Evolutionary conservation across 2,888 invertebrate species (phyloP).

Genomic region (Phalangium opilio): DNA sequence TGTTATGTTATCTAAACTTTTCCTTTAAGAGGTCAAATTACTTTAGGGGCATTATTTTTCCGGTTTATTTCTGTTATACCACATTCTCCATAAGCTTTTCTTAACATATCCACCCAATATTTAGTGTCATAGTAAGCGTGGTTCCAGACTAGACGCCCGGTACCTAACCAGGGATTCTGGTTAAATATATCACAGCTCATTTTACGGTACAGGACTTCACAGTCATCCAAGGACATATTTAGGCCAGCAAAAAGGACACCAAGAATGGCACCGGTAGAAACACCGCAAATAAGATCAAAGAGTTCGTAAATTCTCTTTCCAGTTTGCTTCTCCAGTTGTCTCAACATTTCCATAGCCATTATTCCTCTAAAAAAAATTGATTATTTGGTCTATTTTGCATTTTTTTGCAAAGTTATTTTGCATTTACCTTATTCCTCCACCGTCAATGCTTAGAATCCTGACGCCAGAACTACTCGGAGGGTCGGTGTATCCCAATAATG

Average conservation of each 20-base stretch:
- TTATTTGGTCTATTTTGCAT: conserved; percentile 1
- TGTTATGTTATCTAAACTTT: too few species aligned
- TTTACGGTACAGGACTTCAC: conserved; percentile 43
- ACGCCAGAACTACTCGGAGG: conserved; percentile 57
- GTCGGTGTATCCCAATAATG: conserved; percentile 52
- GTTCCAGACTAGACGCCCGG: conserved; percentile 60
- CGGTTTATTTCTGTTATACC: conserved; percentile 11
- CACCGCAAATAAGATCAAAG: conserved; percentile 75
- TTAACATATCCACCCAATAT: conserved; percentile 61
- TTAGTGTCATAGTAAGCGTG: conserved; percentile 78
- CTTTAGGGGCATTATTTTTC: conserved; percentile 5
- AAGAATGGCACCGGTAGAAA: conserved; percentile 57
- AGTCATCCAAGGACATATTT: conserved; percentile 42
- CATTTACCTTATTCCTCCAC: conserved; percentile 58
- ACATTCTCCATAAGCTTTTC: conserved; percentile 13
- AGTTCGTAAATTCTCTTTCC: conserved; percentile 46
- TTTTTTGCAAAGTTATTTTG: background rate
- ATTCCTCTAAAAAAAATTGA: conserved; percentile 45
- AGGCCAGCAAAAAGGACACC: conserved; percentile 51
- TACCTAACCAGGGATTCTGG: conserved; percentile 48
- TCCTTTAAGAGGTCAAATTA: too few species aligned
- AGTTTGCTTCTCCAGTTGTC: conserved; percentile 54
- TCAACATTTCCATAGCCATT: conserved; percentile 63
- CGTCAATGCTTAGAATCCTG: conserved; percentile 68
- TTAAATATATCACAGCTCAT: conserved; percentile 49